phyloP scores from a whole-genome alignment of 2,113 vertebrate species.

The Mormyrus iriodes region DNA sequence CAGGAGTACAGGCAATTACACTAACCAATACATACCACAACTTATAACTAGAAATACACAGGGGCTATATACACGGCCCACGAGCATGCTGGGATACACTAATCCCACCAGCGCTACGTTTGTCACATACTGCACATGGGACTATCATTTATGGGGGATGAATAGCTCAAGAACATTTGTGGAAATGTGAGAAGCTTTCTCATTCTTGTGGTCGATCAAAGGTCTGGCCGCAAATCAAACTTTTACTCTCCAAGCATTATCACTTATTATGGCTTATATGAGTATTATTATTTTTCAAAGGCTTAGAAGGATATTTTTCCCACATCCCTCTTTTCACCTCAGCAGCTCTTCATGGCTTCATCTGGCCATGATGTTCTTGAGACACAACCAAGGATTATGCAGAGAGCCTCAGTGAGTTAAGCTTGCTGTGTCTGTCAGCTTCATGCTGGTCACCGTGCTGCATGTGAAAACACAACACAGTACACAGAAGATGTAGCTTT shows the following conservation, averaged over 20 bases:
- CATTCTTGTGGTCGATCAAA: not conserved
- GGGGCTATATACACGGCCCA: too few relatives aligned
- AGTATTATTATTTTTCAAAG: not conserved
- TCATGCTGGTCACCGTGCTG: slow-evolving; percentile 71
- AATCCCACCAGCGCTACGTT: too few relatives aligned
- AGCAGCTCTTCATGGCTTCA: slow-evolving; percentile 28
- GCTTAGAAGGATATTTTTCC: not conserved
- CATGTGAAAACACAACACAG: slow-evolving; percentile 45
- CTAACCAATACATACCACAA: too few relatives aligned
- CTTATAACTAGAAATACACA: too few relatives aligned
- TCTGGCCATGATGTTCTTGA: slow-evolving; percentile 67
- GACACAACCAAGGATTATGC: slow-evolving; percentile 54
- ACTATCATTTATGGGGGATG: not conserved
- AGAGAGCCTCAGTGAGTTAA: slow-evolving; percentile 65
- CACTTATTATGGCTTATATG: not conserved
- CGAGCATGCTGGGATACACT: too few relatives aligned
- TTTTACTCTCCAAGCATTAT: not conserved
- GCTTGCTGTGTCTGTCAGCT: slow-evolving; percentile 69
- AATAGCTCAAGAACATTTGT: not conserved
- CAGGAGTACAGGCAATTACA: too few relatives aligned
- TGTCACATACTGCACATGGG: not conserved
- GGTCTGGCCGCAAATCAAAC: not conserved
- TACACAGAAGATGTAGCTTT: slow-evolving; percentile 47
- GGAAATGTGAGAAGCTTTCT: not conserved
- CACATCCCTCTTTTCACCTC: not conserved